Evolutionary conservation across 2,888 invertebrate species (phyloP).

Genomic region (Matsumyia berberina): DNA sequence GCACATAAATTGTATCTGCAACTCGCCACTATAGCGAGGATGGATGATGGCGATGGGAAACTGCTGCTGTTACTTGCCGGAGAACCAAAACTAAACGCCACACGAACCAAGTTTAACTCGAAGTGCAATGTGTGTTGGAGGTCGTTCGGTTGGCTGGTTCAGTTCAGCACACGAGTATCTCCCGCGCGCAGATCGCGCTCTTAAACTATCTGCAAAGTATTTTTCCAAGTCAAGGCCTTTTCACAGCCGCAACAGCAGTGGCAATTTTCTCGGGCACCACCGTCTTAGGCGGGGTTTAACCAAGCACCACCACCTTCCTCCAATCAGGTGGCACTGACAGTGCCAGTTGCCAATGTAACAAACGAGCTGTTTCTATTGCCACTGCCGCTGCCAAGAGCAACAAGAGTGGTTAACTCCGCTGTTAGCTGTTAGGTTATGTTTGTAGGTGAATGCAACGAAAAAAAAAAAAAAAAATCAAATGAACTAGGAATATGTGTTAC

Average conservation of each 20-base stretch:
- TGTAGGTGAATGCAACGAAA: constrained; percentile 40
- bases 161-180: constrained; percentile 28
- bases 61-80: constrained; percentile 15
- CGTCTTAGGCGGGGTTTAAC: constrained; percentile 42
- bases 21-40: constrained; percentile 1
- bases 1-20: constrained; percentile 20
- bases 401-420: constrained; percentile 45
- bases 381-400: constrained; percentile 62
- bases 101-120: constrained; percentile 12
- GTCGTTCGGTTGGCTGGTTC: constrained; percentile 49
- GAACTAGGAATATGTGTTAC: constrained; percentile 68
- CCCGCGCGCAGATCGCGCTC: constrained; percentile 43
- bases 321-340: constrained; percentile 68
- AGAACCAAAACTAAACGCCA: constrained; percentile 38
- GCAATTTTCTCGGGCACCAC: constrained; percentile 46
- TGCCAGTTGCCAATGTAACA: constrained; percentile 62
- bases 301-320: constrained; percentile 60
- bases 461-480: constrained; percentile 31
- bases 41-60: constrained; percentile 18
- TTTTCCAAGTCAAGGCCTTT: constrained; percentile 62
- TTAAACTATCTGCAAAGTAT: constrained; percentile 29
- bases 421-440: constrained; percentile 41
- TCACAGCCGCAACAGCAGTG: constrained; percentile 15
- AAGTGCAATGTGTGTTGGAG: constrained; percentile 35
- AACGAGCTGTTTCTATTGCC: constrained; percentile 66